A percentile compares a stretch with the other conserved stretches of the same genome.
Evolutionary conservation across 1,140 invertebrate species (phyloP).

Genomic region (Bombyx mandarina): DNA sequence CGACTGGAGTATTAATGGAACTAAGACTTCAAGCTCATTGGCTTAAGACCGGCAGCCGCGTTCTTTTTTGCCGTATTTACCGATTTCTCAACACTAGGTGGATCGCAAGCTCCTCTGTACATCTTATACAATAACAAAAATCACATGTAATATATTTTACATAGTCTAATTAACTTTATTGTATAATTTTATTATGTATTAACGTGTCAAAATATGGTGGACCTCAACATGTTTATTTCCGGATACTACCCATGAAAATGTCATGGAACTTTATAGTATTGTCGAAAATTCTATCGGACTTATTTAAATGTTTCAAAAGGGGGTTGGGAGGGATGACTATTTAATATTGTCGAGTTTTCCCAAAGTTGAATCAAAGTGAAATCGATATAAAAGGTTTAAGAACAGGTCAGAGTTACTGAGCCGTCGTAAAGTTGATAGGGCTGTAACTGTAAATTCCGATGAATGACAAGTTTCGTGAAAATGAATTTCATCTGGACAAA

Average conservation of each 20-base stretch:
- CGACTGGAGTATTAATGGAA: no score
- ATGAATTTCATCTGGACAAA: conserved; percentile 4
- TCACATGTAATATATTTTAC: no score
- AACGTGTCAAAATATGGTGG: conserved; percentile 50
- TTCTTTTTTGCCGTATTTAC: no score
- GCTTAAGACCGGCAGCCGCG: no score
- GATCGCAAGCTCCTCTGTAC: no score
- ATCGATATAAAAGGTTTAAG: conserved; percentile 6
- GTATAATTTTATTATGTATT: conserved; percentile 14
- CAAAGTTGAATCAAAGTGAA: conserved; percentile 7
- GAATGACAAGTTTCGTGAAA: conserved; percentile 3
- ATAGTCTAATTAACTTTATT: no score
- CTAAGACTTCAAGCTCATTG: no score
- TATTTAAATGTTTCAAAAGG: not conserved
- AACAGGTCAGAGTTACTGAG: conserved; percentile 7
- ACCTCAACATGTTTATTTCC: conserved; percentile 51
- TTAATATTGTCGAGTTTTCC: conserved; percentile 1
- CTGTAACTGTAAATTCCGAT: conserved; percentile 5
- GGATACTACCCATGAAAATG: conserved; percentile 27
- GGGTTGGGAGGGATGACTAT: not conserved
- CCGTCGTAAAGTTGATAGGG: conserved; percentile 6
- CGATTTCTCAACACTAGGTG: no score
- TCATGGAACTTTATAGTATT: conserved; percentile 27
- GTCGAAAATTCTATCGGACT: conserved; percentile 3
- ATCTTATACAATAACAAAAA: no score